Conservation (phyloP, 1,140 invertebrate species). For the Orius insidiosus region DNA sequence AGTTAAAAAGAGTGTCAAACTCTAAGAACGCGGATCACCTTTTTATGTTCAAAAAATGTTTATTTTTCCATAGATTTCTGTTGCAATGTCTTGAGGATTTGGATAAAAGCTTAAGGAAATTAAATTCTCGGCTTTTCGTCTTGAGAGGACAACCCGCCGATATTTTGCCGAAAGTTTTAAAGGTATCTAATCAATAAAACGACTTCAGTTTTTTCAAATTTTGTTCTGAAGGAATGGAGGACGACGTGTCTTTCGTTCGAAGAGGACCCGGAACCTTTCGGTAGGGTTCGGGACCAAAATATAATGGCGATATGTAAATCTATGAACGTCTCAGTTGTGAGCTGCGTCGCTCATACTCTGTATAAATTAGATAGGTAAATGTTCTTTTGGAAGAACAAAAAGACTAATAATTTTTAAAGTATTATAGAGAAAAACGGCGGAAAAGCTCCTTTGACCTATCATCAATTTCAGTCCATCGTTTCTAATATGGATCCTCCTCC, state of each 20-base stretch:
- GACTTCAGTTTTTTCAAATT: too few relatives aligned
- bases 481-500: constrained; percentile 55
- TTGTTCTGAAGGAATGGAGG: constrained; percentile 73
- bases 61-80: constrained; percentile 76
- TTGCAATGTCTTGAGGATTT: constrained; percentile 78
- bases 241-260: constrained; percentile 73
- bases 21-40: too few relatives aligned
- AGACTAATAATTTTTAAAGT: constrained; percentile 29
- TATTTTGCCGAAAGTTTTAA: constrained; percentile 67
- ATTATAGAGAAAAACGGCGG: constrained; percentile 70
- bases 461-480: constrained; percentile 68
- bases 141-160: constrained; percentile 75
- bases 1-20: too few relatives aligned
- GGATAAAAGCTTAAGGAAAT: constrained; percentile 54
- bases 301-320: constrained; percentile 65
- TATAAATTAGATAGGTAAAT: constrained; percentile 66
- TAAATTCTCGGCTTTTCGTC: constrained; percentile 75
- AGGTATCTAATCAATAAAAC: constrained; percentile 27
- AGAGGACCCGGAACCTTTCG: constrained; percentile 79
- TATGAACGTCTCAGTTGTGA: constrained; percentile 57
- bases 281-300: constrained; percentile 64
- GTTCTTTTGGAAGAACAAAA: too few relatives aligned
- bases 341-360: constrained; percentile 63
- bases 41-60: too few relatives aligned
- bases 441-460: constrained; percentile 67